A percentile compares a stretch with the other conserved stretches of the same genome.
phyloP scores from a whole-genome alignment of 1,140 invertebrate species.

The Brachionus rubens region DNA sequence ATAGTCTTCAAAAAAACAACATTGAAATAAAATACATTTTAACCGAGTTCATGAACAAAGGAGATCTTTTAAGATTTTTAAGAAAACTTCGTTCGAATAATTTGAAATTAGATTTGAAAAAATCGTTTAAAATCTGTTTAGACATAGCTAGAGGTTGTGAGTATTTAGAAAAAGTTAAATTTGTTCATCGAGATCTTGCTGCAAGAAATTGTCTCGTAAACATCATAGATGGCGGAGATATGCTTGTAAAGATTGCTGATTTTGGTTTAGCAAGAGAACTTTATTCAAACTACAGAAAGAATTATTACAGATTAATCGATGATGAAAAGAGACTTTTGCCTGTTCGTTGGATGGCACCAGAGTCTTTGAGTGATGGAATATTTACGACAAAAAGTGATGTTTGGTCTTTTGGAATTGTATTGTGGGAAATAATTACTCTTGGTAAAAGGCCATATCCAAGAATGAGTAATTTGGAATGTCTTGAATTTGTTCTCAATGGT shows the following conservation, averaged over 20 bases:
- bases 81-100: neutral
- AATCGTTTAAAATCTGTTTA: constrained; percentile 4
- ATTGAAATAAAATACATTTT: too few species aligned
- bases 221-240: neutral
- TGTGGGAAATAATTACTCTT: constrained; percentile 74
- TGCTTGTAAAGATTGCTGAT: constrained; percentile 42
- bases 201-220: constrained; percentile 36
- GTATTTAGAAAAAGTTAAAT: constrained; percentile 19
- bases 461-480: constrained; percentile 32
- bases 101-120: neutral
- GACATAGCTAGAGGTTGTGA: constrained; percentile 35
- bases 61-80: constrained; percentile 21
- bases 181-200: too few species aligned
- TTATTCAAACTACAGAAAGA: neutral
- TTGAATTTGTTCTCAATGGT: neutral
- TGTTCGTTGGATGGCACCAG: constrained; percentile 89
- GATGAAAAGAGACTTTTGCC: constrained; percentile 65
- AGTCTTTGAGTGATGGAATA: constrained; percentile 79
- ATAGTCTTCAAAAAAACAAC: too few species aligned
- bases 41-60: constrained; percentile 23
- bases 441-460: constrained; percentile 26
- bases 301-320: constrained; percentile 26
- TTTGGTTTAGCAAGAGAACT: constrained; percentile 42
- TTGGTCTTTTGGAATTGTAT: constrained; percentile 84
- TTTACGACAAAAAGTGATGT: constrained; percentile 86